Evolutionary conservation across 37 sponge, comb jelly and placozoan species (phyloP).

Genomic region (Axinella damicornis): DNA sequence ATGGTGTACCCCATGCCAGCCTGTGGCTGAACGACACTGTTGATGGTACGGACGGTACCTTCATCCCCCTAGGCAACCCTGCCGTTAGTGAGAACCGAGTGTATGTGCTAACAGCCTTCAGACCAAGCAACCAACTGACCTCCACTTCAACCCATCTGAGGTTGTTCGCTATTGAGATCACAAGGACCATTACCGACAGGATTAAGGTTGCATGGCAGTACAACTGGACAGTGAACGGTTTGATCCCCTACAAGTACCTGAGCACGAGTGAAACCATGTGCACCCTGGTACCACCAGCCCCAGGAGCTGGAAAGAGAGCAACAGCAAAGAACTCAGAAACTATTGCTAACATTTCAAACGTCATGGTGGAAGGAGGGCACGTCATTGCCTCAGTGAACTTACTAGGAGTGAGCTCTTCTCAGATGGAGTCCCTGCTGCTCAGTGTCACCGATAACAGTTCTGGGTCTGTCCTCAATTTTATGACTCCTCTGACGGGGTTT

Average conservation of each 20-base stretch:
- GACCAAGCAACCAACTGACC: neutral
- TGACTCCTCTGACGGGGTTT: no score
- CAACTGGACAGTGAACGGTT: neutral
- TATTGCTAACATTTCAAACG: neutral
- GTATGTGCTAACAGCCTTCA: conserved; percentile 37
- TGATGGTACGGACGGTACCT: conserved; percentile 27
- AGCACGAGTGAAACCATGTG: neutral
- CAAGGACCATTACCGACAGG: neutral
- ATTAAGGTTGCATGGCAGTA: conserved; percentile 19
- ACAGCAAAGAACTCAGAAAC: no score
- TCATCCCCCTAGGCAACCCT: conserved; percentile 37
- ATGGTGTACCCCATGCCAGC: conserved; percentile 54
- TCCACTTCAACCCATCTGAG: neutral
- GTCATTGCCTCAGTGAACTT: conserved; percentile 6
- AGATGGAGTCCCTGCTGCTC: no score
- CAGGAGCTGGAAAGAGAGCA: no score
- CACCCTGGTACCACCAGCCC: neutral
- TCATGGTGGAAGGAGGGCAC: neutral
- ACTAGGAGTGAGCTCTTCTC: no score
- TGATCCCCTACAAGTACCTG: neutral
- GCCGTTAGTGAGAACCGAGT: neutral
- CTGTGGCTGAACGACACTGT: conserved; percentile 44
- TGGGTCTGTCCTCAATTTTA: no score
- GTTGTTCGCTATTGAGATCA: conserved; percentile 26
- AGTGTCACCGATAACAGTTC: no score